phyloP scores from a whole-genome alignment of 2,797 vertebrate genomes.

The Diplodus sargus region DNA sequence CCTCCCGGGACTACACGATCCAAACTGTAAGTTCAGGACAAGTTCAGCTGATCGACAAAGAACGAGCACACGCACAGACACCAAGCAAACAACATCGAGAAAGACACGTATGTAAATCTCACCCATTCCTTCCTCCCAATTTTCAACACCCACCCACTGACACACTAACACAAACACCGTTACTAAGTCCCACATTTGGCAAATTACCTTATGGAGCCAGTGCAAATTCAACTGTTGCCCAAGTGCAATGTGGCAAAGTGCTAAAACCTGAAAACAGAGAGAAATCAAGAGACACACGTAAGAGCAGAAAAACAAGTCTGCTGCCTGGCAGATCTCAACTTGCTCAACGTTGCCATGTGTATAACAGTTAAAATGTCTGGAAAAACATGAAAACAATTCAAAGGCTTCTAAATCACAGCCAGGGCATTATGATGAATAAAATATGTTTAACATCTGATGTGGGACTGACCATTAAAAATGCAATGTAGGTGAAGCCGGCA shows the following conservation, averaged over 20 bases:
- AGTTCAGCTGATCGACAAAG: constrained; percentile 47
- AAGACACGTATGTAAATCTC: constrained; percentile 18
- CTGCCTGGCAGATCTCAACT: constrained; percentile 28
- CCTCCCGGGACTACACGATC: constrained; percentile 25
- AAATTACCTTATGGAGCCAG: constrained; percentile 88
- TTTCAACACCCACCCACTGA: constrained; percentile 1
- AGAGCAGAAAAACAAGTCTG: constrained; percentile 14
- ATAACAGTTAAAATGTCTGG: neutral
- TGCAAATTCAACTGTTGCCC: constrained; percentile 88
- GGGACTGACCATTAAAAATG: constrained; percentile 90
- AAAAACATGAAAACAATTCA: constrained; percentile 5
- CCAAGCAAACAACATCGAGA: constrained; percentile 5
- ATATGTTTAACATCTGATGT: neutral
- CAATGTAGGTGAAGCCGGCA: constrained; percentile 93
- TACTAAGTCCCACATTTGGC: constrained; percentile 15
- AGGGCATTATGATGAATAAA: neutral
- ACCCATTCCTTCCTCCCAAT: neutral
- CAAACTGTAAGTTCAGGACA: constrained; percentile 51
- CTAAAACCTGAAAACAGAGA: constrained; percentile 81
- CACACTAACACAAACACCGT: neutral
- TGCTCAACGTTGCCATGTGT: neutral
- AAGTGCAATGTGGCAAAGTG: constrained; percentile 85
- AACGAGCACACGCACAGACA: constrained; percentile 19
- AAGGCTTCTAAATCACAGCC: neutral
- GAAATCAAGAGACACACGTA: constrained; percentile 18